Percentiles rank a stretch among this genome's conserved stretches.
These are phyloP conservation scores for Epiblema foenella DNA, from an alignment of 2,888 invertebrate species.

Conservation along the genomic window DNA sequence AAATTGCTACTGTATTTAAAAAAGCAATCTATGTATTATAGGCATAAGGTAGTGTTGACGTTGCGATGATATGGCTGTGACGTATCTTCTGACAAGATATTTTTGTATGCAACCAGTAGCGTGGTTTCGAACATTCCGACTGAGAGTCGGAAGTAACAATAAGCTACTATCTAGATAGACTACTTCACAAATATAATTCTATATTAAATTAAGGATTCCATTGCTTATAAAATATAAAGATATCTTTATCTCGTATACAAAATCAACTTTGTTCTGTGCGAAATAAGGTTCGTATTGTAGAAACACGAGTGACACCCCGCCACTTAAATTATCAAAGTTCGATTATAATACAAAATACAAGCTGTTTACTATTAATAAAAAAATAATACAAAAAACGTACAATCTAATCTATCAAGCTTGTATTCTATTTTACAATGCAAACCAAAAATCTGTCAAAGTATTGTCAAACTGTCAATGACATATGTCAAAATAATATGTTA, in stretches of 20 bases:
- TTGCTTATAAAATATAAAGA: not conserved
- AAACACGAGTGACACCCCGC: not conserved
- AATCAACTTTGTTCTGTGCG: constrained; percentile 7
- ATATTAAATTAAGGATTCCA: not conserved
- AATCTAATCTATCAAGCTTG: constrained; percentile 11
- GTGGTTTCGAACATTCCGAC: not conserved
- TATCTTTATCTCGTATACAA: constrained; percentile 9
- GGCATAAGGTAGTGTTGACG: not conserved
- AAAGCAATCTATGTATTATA: not conserved
- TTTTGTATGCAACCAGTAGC: not conserved
- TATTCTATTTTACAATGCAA: constrained; percentile 19
- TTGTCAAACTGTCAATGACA: constrained; percentile 13
- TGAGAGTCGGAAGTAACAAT: not conserved
- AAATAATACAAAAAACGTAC: constrained; percentile 9
- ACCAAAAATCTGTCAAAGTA: not conserved
- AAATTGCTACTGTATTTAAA: not conserved
- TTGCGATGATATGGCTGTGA: not conserved
- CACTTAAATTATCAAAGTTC: not conserved
- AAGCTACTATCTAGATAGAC: not conserved
- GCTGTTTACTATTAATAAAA: not conserved
- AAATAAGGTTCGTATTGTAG: not conserved
- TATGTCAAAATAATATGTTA: constrained; percentile 2
- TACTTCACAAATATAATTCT: not conserved
- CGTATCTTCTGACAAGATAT: not conserved
- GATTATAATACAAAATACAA: constrained; percentile 7